These are phyloP conservation scores for Bothrops jararaca DNA, from an alignment of 2,113 vertebrate species.

Conservation along the genomic window DNA sequence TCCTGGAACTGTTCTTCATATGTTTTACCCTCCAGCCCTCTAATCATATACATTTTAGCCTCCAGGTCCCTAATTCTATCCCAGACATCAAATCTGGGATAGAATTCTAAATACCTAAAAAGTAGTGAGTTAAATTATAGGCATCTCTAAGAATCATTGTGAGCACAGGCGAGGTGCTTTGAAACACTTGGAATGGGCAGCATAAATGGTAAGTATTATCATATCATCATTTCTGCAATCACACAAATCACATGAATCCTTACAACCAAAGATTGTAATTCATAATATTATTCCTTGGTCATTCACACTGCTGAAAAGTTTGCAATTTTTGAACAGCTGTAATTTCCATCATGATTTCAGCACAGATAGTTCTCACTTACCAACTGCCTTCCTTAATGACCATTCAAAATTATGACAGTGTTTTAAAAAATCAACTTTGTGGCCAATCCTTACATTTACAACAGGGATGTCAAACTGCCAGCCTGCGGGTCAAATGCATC, in stretches of 20 bases:
- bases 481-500: no score
- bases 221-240: background rate
- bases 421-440: background rate
- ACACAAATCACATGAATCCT: background rate
- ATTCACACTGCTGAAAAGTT: background rate
- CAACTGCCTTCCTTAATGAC: background rate
- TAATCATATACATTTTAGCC: no score
- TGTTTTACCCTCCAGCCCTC: background rate
- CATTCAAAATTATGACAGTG: background rate
- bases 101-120: background rate
- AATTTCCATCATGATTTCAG: background rate
- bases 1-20: no score
- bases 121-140: background rate
- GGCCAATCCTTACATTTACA: background rate
- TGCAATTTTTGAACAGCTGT: background rate
- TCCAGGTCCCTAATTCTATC: background rate
- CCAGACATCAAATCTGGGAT: background rate
- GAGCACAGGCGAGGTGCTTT: background rate
- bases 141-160: conserved; percentile 1
- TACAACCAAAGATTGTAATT: background rate
- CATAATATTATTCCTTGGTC: background rate
- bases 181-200: background rate
- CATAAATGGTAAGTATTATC: background rate
- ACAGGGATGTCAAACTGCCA: background rate
- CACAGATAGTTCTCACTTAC: background rate